Base-by-base conservation (phyloP, 2,888 invertebrate genomes). In the Teinopalpus imperialis region DNA sequence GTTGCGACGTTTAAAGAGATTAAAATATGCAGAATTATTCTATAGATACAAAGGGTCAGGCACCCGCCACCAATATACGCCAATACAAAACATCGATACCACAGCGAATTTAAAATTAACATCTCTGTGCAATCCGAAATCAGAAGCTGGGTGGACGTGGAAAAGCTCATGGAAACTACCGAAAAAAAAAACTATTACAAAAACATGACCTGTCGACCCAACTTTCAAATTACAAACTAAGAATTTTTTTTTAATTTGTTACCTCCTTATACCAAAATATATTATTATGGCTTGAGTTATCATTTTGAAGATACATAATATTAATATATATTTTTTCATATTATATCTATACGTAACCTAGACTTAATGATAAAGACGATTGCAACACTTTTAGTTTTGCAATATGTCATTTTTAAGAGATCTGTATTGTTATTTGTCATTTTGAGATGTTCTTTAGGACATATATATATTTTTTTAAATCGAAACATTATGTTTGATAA, bases 221-320 rank as follows among this genome's bases (percentile, higher is more conserved):
- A 76, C 68, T 70, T 69, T 36, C 47, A 63, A 65, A 30, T 37
- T 39, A 44, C 67, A 52, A 75, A 76, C 74, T 74, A 79, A 69
- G 57, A 74, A 74, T 69, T n/a, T n/a, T n/a, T n/a, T n/a, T 76
- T 75, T 69, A 66, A 69, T 48, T 59, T 66, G 66, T 74, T 63
- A 76, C 65, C 67, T 74, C 66, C 82, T 86, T 86, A 87, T 88
- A 85, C 87, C 87, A 88, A 88, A 88, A 87, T 87, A 87, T 85
- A 85, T 87, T 83, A 86, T 87, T 88, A 88, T 88, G 87, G 87
- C 87, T 82, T 76, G 75, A 76, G 74, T 83, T 81, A 74, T 78
- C 69, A 74, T 75, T 81, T 81, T 74, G 66, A 81, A 85, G 81
- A 83, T 85, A 81, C 77, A 79, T 75, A 72, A 69, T 74, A 80